Base-by-base conservation (phyloP, 2,888 invertebrate genomes). In the Diadegma fenestrale region DNA sequence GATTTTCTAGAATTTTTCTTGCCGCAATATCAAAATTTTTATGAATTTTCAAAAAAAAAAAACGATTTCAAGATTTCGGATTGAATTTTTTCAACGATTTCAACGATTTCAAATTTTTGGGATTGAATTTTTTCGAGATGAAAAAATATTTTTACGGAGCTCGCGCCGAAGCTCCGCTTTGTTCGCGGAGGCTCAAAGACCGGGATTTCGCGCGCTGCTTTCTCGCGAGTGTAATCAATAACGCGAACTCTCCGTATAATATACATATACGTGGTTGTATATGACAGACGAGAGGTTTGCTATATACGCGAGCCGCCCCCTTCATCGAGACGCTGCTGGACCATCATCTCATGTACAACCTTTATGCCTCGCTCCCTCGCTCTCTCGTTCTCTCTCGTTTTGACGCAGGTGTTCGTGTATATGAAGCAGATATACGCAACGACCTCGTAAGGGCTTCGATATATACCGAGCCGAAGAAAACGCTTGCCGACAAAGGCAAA, bases 401-500 rank as follows among this genome's bases (percentile, higher is more conserved):
- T 76, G 94, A 94, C 94, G 82, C 85, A 85, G 81, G 82, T 85
- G 82, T 82, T 82, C 80, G 79, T 71, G 76, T 76, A 83, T 76
- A 83, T 81, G 33, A 58, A 48, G 43, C 22, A 75, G 68, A 73
- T 79, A 51, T 84, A 87, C 78, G 77, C 82, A 80, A 81, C 81
- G 71, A 61, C 48, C 75, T 63, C 22, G 37, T 10, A 30, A 58
- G 75, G 61, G 76, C 64, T 82, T 76, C 82, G 82, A 85, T 84
- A n/a, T n/a, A n/a, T n/a, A 81, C 69, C 73, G 85, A 79, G 75
- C 86, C 85, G 87, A 87, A 91, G 92, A 92, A 93, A 92, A 90
- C 91, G 90, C 92, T 90, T 86, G 88, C 93, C 92, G 92, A 93
- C 93, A 94, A 94, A 93, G 93, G 90, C 82, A 51, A 51, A 58